These are phyloP conservation scores for Aramus guarauna DNA, from an alignment of 2,113 vertebrate species.

Conservation along the genomic window DNA sequence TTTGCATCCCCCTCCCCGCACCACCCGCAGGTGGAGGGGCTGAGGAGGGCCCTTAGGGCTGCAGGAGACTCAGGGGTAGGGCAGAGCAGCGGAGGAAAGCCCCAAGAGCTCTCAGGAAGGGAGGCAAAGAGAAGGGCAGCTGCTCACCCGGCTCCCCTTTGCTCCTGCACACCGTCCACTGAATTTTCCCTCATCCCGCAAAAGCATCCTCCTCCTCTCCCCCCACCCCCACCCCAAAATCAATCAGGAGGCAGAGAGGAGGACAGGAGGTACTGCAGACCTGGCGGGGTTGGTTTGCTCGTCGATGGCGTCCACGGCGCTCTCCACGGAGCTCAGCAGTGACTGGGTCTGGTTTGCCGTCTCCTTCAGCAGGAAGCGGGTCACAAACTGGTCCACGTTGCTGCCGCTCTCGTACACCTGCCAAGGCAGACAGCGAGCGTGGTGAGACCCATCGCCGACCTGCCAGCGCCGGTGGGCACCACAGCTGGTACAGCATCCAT, in stretches of 20 bases:
- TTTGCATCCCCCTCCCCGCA: neutral
- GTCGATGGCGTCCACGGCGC: conserved; percentile 93
- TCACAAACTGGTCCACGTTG: conserved; percentile 95
- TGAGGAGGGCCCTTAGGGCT: too few species aligned
- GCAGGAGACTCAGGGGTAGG: neutral
- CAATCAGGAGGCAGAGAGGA: rapidly evolving
- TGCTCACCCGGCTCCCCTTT: rapidly evolving
- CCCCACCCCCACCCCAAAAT: neutral
- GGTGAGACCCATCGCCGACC: rapidly evolving
- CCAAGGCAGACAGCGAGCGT: rapidly evolving
- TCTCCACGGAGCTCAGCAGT: conserved; percentile 93
- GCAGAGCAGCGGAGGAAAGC: rapidly evolving
- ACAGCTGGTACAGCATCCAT: rapidly evolving
- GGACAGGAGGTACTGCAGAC: conserved; percentile 52
- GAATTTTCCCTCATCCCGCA: rapidly evolving
- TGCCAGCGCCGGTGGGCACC: rapidly evolving
- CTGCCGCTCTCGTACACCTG: conserved; percentile 94
- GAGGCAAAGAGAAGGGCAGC: neutral
- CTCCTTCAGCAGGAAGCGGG: conserved; percentile 95
- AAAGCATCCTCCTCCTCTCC: neutral
- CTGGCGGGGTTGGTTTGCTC: conserved; percentile 90
- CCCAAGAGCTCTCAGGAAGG: neutral
- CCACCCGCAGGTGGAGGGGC: rapidly evolving
- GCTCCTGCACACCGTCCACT: rapidly evolving
- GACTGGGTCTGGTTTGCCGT: conserved; percentile 96